Conservation (phyloP, 2,113 vertebrate genomes). For the Cephalopterus ornatus region DNA sequence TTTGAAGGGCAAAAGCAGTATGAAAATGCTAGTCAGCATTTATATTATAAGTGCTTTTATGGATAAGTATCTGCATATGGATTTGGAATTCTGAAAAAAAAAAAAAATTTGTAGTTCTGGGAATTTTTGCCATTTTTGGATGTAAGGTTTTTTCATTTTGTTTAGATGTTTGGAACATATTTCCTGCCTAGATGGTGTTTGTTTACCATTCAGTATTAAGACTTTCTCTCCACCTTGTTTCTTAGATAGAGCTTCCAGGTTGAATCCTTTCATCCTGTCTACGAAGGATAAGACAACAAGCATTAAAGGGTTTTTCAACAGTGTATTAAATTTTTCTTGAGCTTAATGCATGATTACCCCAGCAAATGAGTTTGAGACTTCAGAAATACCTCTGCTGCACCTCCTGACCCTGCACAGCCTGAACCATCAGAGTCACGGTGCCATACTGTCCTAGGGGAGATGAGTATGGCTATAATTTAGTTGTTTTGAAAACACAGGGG, state of each 20-base stretch:
- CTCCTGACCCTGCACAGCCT: not conserved
- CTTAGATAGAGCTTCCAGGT: not conserved
- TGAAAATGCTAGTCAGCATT: not conserved
- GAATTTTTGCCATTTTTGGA: not conserved
- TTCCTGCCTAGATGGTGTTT: not conserved
- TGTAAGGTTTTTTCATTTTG: not conserved
- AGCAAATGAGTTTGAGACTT: not conserved
- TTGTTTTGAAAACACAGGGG: not conserved
- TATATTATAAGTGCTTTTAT: not conserved
- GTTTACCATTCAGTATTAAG: not conserved
- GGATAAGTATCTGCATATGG: not conserved
- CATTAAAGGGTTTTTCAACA: not conserved
- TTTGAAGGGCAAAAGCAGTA: not conserved
- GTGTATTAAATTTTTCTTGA: not conserved
- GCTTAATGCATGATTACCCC: not conserved
- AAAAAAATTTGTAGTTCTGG: not conserved
- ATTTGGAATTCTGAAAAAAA: not conserved
- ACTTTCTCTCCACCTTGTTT: not conserved
- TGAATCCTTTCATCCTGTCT: not conserved
- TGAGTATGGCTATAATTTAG: not conserved
- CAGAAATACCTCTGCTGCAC: not conserved
- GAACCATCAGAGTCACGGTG: not conserved
- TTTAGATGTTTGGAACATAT: not conserved
- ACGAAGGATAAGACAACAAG: not conserved
- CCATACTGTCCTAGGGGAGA: not conserved